Base-by-base conservation (phyloP, 2,888 invertebrate species). In the Gastrophysa polygoni region DNA sequence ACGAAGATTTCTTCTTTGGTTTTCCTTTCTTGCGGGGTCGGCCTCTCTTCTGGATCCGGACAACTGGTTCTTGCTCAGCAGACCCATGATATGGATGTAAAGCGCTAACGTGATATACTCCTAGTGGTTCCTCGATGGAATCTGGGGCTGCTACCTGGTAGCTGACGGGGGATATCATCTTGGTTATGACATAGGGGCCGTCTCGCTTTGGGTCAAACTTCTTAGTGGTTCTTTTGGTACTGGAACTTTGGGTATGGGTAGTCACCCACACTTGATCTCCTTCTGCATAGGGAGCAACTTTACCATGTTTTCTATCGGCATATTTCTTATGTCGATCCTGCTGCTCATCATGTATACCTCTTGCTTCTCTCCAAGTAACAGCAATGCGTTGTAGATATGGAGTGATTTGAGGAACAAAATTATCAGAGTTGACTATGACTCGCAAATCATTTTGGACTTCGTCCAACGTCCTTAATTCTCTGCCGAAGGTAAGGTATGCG, bases 51-150 rank as follows among this genome's bases (percentile, higher is more conserved):
- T 60, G 24, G n/a, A n/a, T n/a, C n/a, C n/a, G n/a, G n/a, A n/a
- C n/a, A n/a, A n/a, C n/a, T n/a, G n/a, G n/a, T n/a, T 51, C 17
- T 83, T 84, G 57, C 84, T 85, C 54, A 16, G 7, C 29, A 20
- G 46, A 46, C 43, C 28, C 59, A 32, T 52, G 32, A 34, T 59
- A 59, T 52, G 59, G 54, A 29, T 51, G 51, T 43, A 59, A 44
- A 8, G 32, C 48, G 34, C 18, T 49, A 34, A 57, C 18, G 43
- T 58, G 50, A 14, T 58, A 58, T 24, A 46, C 48, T 47, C 59
- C 54, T 34, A 60, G 38, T 16, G 55, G 60, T 32, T 21, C 55
- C 18, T 55, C 55, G 10, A 59, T 29, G 20, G 55, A 43, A 55
- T 59, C 24, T n/a, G 50, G 50, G 10, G 50, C 50, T 17, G 50